Base-by-base conservation (phyloP, 2,797 vertebrate genomes). In the Percopsis omiscomaycus region DNA sequence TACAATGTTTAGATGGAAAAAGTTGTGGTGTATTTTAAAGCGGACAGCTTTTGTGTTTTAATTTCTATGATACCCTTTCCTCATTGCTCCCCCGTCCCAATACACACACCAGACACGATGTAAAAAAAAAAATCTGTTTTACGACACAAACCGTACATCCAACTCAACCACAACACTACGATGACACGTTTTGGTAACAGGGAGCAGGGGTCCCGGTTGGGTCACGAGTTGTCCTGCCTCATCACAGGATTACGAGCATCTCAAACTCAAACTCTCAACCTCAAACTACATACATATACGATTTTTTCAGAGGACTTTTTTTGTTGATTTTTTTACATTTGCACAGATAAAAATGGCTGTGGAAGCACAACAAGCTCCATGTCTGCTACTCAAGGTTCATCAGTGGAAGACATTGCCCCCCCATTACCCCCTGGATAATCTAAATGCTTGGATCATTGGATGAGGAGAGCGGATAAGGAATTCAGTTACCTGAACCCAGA, bases 81-180 rank as follows among this genome's bases (percentile, higher is more conserved):
- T 49, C 10, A 30, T 6, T 54, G 44, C n/a, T 13, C 30, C 47
- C 6, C 55, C 68, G 28, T 4, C 48, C 61, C 63, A 0, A 4
- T 27, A 29, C 16, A 14, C 48, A 27, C 2, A 63, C 46, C 70
- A 60, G 61, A 86, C 84, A 89, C 63, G 15, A 88, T 82, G 76
- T 88, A 88, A 73, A 86, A 86, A 88, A 90, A 78, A 84, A 81
- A 69, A 42, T 42, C 37, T 8, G 37, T 42, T 87, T 88, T 71
- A 91, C 83, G 84, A 87, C 87, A 91, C 85, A 79, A 42, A 42
- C 37, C 37, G 77, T 85, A 89, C 86, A 74, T 84, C 87, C 84
- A 91, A 81, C 85, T 88, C 77, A 79, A 88, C 86, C 84, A 89
- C 82, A 71, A 87, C 82, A 88, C 77, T 69, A 90, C 79, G 73